A percentile compares a stretch with the other conserved stretches of the same genome.
Evolutionary conservation across 2,888 invertebrate species (phyloP).

Genomic region (Chromoteleia sp.): DNA sequence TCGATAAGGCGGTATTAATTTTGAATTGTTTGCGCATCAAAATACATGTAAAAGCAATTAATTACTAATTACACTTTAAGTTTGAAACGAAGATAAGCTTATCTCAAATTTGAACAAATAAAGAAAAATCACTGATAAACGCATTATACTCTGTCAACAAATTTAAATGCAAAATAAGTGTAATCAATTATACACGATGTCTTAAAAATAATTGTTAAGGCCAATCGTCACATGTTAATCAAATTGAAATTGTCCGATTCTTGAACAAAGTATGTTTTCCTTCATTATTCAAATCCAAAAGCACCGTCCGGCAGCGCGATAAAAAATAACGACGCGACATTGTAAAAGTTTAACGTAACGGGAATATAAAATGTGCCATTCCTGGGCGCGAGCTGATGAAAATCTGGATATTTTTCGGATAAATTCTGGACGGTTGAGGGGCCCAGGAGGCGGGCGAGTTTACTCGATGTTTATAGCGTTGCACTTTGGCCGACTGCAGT

Average conservation of each 20-base stretch:
- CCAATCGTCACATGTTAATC: too few species aligned
- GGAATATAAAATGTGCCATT: conserved; percentile 65
- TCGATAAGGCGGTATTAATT: not conserved
- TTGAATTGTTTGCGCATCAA: not conserved
- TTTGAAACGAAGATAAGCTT: conserved; percentile 10
- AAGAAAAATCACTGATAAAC: conserved; percentile 17
- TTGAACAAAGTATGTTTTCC: too few species aligned
- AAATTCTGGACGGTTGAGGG: conserved; percentile 43
- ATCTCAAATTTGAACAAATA: conserved; percentile 12
- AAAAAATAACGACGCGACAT: conserved; percentile 66
- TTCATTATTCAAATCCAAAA: conserved; percentile 64
- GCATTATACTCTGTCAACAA: conserved; percentile 12
- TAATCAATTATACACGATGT: not conserved
- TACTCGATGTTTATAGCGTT: conserved; percentile 73
- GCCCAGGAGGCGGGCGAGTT: conserved; percentile 52
- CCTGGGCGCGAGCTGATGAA: conserved; percentile 66
- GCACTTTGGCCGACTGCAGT: conserved; percentile 77
- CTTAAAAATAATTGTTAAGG: too few species aligned
- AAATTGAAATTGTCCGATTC: too few species aligned
- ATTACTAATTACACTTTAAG: not conserved
- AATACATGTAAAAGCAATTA: not conserved
- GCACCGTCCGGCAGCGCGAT: conserved; percentile 29
- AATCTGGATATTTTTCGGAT: conserved; percentile 71
- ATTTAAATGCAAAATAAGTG: not conserved
- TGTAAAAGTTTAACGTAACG: conserved; percentile 66